Evolutionary conservation across 2,888 invertebrate species (phyloP).

Genomic region (Netelia virgata): DNA sequence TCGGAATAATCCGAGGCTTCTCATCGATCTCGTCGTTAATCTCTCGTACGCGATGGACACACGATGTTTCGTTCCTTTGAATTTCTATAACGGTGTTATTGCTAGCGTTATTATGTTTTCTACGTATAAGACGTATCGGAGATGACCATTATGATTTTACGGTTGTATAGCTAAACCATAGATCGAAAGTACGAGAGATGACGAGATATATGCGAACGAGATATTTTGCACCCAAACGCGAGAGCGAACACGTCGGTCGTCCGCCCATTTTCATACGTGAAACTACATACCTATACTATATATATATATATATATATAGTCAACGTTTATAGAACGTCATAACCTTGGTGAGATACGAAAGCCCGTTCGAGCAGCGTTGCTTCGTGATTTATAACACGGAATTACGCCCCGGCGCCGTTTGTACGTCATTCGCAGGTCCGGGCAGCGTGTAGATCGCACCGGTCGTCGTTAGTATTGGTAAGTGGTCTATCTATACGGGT

Average conservation of each 20-base stretch:
- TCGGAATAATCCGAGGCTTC: too few relatives aligned
- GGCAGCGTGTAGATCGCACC: conserved; percentile 30
- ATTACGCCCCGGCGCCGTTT: conserved; percentile 75
- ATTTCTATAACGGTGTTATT: conserved; percentile 3
- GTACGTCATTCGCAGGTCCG: conserved; percentile 77
- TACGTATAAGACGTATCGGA: conserved; percentile 6
- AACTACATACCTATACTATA: conserved; percentile 18
- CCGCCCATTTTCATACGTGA: conserved; percentile 19
- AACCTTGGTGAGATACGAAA: conserved; percentile 74
- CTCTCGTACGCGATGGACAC: conserved; percentile 1
- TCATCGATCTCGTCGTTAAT: neutral
- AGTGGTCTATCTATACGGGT: conserved; percentile 7
- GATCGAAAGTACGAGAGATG: conserved; percentile 47
- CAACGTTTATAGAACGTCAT: conserved; percentile 77
- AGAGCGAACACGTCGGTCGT: conserved; percentile 26
- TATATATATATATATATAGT: conserved; percentile 31
- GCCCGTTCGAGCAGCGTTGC: conserved; percentile 66
- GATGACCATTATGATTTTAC: conserved; percentile 10
- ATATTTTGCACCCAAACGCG: conserved; percentile 33
- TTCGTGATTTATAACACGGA: conserved; percentile 78
- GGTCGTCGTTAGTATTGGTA: conserved; percentile 18
- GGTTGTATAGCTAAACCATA: conserved; percentile 33
- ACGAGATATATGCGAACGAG: conserved; percentile 61
- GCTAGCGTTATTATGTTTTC: conserved; percentile 1
- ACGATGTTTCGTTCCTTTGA: neutral